phyloP scores from a whole-genome alignment of 2,797 vertebrate species.

The Etheostoma perlongum region DNA sequence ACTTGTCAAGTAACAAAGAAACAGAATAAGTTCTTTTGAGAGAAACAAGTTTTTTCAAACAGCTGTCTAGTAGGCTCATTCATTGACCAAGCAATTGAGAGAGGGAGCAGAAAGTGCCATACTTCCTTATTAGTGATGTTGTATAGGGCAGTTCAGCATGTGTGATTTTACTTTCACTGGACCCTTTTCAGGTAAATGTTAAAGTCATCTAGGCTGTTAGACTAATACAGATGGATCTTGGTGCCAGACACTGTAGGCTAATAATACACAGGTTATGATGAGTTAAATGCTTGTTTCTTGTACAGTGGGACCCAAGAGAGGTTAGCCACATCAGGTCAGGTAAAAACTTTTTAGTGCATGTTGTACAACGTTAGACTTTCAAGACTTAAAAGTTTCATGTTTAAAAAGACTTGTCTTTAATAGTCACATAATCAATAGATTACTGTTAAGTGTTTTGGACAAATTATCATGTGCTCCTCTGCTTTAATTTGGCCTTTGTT shows the following conservation, averaged over 20 bases:
- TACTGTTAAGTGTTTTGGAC: not conserved
- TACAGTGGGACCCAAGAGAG: not conserved
- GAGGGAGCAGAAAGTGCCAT: constrained; percentile 57
- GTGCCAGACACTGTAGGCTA: not conserved
- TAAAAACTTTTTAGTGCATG: constrained; percentile 1
- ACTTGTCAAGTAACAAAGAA: not conserved
- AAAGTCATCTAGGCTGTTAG: constrained; percentile 1
- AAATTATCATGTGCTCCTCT: not conserved
- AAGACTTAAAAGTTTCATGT: not conserved
- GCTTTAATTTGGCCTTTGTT: constrained; percentile 1
- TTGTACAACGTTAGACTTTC: not conserved
- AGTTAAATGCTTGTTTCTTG: not conserved
- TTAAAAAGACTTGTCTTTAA: not conserved
- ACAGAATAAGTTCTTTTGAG: not conserved
- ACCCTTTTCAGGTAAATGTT: constrained; percentile 38
- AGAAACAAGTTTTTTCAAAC: not conserved
- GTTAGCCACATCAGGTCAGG: constrained; percentile 8
- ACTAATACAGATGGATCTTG: not conserved
- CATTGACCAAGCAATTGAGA: constrained; percentile 12
- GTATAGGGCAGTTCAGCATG: constrained; percentile 29
- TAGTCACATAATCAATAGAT: not conserved
- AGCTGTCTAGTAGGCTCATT: constrained; percentile 10
- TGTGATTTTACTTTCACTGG: constrained; percentile 27
- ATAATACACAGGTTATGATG: not conserved
- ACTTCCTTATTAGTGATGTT: constrained; percentile 56